Evolutionary conservation across 2,888 invertebrate species (phyloP).

Genomic region (Volucella inanis): DNA sequence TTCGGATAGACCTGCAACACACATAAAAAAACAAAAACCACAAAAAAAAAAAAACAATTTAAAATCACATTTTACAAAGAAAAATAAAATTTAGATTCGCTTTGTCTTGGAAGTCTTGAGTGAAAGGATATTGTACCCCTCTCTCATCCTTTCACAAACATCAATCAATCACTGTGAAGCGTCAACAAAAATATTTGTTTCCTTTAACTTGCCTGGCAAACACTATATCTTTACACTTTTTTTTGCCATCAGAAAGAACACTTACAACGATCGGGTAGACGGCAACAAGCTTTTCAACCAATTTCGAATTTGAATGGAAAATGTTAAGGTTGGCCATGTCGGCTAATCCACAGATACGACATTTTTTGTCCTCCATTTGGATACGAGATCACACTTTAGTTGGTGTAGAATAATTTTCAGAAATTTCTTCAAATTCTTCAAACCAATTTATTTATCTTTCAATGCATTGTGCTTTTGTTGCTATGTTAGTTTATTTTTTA

Average conservation of each 20-base stretch:
- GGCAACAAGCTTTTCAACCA: slow-evolving; percentile 77
- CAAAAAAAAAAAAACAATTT: slow-evolving; percentile 24
- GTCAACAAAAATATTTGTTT: not conserved
- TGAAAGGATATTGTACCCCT: not conserved
- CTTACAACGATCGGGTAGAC: slow-evolving; percentile 79
- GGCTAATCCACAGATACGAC: slow-evolving; percentile 78
- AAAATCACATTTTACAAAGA: no score
- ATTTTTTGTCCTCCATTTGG: slow-evolving; percentile 77
- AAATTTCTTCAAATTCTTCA: slow-evolving; percentile 12
- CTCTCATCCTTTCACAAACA: slow-evolving; percentile 11
- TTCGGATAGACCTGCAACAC: slow-evolving; percentile 77
- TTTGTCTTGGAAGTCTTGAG: not conserved
- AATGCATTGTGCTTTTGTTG: slow-evolving; percentile 21
- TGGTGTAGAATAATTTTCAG: slow-evolving; percentile 1
- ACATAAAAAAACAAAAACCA: slow-evolving; percentile 21
- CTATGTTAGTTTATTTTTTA: slow-evolving; percentile 19
- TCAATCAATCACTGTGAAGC: slow-evolving; percentile 23
- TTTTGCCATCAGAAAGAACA: slow-evolving; percentile 24
- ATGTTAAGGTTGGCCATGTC: slow-evolving; percentile 77
- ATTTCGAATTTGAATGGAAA: slow-evolving; percentile 75
- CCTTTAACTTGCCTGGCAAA: slow-evolving; percentile 3
- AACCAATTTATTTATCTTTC: not conserved
- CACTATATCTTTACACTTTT: not conserved
- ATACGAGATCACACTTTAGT: slow-evolving; percentile 31
- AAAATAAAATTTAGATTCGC: not conserved